phyloP scores from a whole-genome alignment of 2,113 vertebrate species.

The Notiomystis cincta region DNA sequence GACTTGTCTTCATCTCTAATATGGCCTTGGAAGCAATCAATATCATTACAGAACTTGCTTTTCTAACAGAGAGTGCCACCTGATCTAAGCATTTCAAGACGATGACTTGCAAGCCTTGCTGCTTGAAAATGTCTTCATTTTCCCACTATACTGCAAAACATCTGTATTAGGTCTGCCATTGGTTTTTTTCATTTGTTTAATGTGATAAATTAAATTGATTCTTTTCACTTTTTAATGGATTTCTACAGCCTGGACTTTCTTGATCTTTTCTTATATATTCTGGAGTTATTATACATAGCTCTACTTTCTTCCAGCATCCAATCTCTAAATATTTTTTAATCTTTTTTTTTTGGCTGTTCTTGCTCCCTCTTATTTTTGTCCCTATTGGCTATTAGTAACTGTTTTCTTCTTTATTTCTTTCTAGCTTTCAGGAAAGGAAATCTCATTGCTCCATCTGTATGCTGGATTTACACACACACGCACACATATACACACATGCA shows the following conservation, averaged over 20 bases:
- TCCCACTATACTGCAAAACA: neutral
- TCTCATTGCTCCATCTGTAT: neutral
- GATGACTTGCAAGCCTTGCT: neutral
- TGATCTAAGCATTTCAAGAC: constrained; percentile 71
- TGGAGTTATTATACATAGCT: neutral
- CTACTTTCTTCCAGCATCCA: neutral
- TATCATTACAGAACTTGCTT: constrained; percentile 81
- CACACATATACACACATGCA: neutral
- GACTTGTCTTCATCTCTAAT: constrained; percentile 82
- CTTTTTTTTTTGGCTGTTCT: neutral
- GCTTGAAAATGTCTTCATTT: constrained; percentile 68
- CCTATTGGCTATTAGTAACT: neutral
- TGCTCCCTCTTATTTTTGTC: neutral
- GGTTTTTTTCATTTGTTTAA: neutral
- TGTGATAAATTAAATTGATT: constrained; percentile 28
- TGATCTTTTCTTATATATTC: neutral
- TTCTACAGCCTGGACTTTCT: neutral
- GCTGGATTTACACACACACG: neutral
- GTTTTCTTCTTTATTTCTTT: neutral
- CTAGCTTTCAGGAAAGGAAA: neutral
- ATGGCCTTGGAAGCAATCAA: constrained; percentile 86
- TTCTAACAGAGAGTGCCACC: constrained; percentile 60
- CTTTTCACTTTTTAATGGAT: neutral
- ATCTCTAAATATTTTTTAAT: neutral
- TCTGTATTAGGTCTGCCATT: constrained; percentile 14